phyloP scores from a whole-genome alignment of 2,797 vertebrate species.

The Oreochromis grahami region DNA sequence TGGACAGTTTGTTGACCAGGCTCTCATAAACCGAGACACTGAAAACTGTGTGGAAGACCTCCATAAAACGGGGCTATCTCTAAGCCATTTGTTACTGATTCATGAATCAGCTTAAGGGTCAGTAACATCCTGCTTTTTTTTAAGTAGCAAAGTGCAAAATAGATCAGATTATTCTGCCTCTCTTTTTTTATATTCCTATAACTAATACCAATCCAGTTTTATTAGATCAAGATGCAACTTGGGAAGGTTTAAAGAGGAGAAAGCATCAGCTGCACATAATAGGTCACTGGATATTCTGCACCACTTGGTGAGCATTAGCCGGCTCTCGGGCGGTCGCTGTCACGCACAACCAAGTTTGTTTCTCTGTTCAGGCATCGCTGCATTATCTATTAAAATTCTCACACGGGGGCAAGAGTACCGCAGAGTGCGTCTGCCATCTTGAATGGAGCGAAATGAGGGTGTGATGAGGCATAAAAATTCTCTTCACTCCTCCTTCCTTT shows the following conservation, averaged over 20 bases:
- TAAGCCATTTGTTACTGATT: neutral
- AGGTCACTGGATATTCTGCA: neutral
- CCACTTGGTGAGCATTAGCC: neutral
- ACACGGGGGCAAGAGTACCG: neutral
- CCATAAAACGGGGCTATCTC: neutral
- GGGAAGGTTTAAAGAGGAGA: neutral
- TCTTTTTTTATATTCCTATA: neutral
- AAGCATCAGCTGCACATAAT: neutral
- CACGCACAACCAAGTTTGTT: conserved; percentile 2
- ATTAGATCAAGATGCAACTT: neutral
- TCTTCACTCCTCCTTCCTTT: neutral
- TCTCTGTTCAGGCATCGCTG: conserved; percentile 7
- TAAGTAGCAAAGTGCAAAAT: neutral
- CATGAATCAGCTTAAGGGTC: neutral
- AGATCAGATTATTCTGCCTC: neutral
- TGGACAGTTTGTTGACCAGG: neutral
- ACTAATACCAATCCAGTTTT: neutral
- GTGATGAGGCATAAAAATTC: neutral
- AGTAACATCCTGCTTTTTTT: neutral
- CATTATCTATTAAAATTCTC: conserved; percentile 34
- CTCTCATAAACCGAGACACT: neutral
- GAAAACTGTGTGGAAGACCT: neutral
- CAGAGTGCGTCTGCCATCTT: neutral
- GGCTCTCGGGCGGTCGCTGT: conserved; percentile 1
- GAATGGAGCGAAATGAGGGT: neutral